Evolutionary conservation across 2,113 vertebrate genomes (phyloP), one percentile per base, ranked within the genome.

Genomic region (Eudorcas thomsonii): DNA sequence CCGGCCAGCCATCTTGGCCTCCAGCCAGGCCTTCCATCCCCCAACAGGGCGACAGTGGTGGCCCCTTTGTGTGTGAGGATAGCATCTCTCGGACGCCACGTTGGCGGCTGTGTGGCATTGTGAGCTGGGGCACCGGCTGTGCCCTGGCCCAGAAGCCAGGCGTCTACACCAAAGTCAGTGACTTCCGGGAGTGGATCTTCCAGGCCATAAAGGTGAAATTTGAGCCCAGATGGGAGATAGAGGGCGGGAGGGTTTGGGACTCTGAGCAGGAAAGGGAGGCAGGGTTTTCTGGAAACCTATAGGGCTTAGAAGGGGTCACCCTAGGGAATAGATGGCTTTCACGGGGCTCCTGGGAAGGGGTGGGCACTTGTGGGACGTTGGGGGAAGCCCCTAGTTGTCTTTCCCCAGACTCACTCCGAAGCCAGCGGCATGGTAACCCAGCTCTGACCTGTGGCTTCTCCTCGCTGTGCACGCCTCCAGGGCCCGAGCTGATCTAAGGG

Each of bases 121-220:
- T 99, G 95, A 99, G 99, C 98, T 99, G 99, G 99, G 99, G 99
- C 50, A 99, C 99, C 0, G 99, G 99, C 81, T 99, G 99, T 33
- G 99, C 99, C 71, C 98, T 99, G 98, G 98, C 99, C 82, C 99
- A 99, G 98, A 99, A 99, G 96, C 99, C 99, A 0, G 99, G 99
- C 0, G 99, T 99, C 74, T 99, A 99, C 98, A 99, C 99, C 62
- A 99, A 99, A 96, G 99, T 99, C 90, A 99, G 98, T 36, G 98
- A 99, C 64, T 99, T 99, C 98, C 99, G 99, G 88, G 99, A 99
- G 91, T 99, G 99, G 99, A 99, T 99, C 95, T 99, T 99, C 90
- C 99, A 99, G 17, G 99, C 99, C 96, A 99, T 99, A 99, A 99
- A 99, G 99, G 99, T 99, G 96, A 96, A 81, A 39, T 89, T 13